Evolutionary conservation across 2,888 invertebrate species (phyloP).

Genomic region (Drosophila koepferae): DNA sequence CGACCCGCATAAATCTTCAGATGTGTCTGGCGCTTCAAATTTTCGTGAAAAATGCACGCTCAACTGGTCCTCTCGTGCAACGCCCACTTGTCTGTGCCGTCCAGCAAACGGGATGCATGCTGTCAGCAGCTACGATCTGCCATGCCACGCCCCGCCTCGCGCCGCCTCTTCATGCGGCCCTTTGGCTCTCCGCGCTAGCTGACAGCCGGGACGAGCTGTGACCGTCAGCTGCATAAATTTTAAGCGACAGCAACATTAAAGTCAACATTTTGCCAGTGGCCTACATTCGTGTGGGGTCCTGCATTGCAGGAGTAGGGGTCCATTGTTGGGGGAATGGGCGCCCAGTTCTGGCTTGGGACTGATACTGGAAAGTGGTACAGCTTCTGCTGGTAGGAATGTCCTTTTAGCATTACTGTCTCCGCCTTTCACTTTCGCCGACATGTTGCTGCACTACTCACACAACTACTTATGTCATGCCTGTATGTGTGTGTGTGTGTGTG

Average conservation of each 20-base stretch:
- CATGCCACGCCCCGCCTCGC: neutral
- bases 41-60: slow-evolving; percentile 60
- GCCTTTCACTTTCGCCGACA: slow-evolving; percentile 75
- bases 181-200: slow-evolving; percentile 28
- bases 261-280: slow-evolving; percentile 80
- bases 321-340: slow-evolving; percentile 2
- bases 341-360: slow-evolving; percentile 16
- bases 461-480: slow-evolving; percentile 26
- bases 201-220: slow-evolving; percentile 59
- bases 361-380: slow-evolving; percentile 19
- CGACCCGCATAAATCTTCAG: slow-evolving; percentile 73
- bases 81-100: slow-evolving; percentile 35
- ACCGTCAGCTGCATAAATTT: slow-evolving; percentile 80
- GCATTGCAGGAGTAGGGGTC: slow-evolving; percentile 1
- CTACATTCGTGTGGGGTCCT: slow-evolving; percentile 56
- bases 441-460: slow-evolving; percentile 46
- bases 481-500: slow-evolving; percentile 13
- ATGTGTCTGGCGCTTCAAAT: slow-evolving; percentile 39
- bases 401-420: slow-evolving; percentile 48
- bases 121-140: slow-evolving; percentile 12
- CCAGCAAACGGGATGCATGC: slow-evolving; percentile 33
- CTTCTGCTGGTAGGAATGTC: slow-evolving; percentile 22
- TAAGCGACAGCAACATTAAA: slow-evolving; percentile 77
- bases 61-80: slow-evolving; percentile 30
- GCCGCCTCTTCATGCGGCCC: neutral